Conservation (phyloP, 2,797 vertebrate species). For the Morus bassanus region DNA sequence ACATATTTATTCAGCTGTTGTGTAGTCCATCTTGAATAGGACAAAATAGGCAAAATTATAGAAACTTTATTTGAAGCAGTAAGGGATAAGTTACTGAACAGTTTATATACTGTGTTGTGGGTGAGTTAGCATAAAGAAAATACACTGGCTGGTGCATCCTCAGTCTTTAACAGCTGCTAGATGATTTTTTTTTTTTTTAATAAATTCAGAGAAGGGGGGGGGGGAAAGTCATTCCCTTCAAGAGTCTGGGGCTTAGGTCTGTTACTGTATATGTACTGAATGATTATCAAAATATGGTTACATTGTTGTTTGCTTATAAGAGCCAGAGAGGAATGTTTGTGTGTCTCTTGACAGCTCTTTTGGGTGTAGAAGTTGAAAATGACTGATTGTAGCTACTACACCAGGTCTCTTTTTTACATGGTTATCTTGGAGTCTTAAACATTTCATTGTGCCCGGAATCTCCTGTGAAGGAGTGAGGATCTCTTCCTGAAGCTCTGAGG, state of each 20-base stretch:
- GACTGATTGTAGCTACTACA: not conserved
- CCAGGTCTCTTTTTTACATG: not conserved
- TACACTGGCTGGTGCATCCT: not conserved
- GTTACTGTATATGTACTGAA: not conserved
- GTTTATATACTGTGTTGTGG: not conserved
- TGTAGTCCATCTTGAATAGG: not conserved
- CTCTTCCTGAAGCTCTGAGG: not conserved
- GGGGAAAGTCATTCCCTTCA: not conserved
- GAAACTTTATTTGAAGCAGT: not conserved
- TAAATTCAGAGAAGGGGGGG: not conserved
- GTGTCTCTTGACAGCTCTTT: not conserved
- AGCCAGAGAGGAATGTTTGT: not conserved
- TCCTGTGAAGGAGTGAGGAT: not conserved
- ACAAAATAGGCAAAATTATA: not conserved
- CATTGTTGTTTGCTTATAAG: not conserved
- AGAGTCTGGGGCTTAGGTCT: not conserved
- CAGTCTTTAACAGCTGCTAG: not conserved
- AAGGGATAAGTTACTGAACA: not conserved
- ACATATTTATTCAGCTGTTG: not conserved
- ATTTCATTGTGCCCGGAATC: not conserved
- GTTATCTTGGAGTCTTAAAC: not conserved
- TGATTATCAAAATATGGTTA: too few relatives aligned
- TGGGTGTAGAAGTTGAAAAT: not conserved
- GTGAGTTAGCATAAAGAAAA: not conserved
- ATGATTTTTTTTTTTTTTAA: not conserved